Conservation (phyloP, 2,797 vertebrate genomes). For the Carduelis carduelis region DNA sequence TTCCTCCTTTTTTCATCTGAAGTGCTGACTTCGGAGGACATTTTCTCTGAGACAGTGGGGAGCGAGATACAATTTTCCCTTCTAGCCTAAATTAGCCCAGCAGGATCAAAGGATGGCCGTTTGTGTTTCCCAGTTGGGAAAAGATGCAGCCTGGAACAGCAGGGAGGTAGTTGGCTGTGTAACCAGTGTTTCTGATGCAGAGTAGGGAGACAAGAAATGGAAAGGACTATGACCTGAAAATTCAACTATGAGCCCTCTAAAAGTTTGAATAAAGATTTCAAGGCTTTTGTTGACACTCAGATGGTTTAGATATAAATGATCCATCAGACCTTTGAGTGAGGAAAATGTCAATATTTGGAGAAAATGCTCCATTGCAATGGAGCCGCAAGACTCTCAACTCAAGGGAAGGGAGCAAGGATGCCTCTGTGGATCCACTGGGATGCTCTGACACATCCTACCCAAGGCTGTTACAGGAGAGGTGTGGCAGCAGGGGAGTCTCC, state of each 20-base stretch:
- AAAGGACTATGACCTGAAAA: not conserved
- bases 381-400: rapidly evolving
- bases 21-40: not conserved
- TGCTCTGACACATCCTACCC: rapidly evolving
- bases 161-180: not conserved
- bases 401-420: not conserved
- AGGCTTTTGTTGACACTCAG: not conserved
- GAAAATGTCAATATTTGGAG: not conserved
- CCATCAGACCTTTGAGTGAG: not conserved
- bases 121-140: not conserved
- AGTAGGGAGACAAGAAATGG: not conserved
- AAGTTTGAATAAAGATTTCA: not conserved
- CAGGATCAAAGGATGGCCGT: not conserved
- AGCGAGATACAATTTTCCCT: not conserved
- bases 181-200: not conserved
- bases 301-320: not conserved
- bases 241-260: not conserved
- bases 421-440: not conserved
- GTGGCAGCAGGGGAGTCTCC: not conserved
- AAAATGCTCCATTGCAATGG: not conserved
- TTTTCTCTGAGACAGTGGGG: not conserved
- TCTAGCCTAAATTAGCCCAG: not conserved
- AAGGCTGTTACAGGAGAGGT: not conserved
- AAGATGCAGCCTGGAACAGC: rapidly evolving
- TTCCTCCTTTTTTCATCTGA: not conserved